phyloP scores from a whole-genome alignment of 2,113 vertebrate species.

The Galeopterus variegatus region DNA sequence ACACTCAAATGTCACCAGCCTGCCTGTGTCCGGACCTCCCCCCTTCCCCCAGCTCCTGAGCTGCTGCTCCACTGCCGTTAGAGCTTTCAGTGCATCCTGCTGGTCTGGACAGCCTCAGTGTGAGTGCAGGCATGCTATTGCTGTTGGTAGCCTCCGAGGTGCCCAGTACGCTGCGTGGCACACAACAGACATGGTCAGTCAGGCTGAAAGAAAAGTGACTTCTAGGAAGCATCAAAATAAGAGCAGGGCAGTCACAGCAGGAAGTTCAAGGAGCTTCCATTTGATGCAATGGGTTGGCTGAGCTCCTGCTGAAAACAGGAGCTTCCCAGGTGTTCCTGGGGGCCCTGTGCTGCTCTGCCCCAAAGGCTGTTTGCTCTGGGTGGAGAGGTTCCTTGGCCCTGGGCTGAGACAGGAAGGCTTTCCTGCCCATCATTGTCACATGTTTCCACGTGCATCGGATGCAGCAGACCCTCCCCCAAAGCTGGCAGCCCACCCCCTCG shows the following conservation, averaged over 20 bases:
- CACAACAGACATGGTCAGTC: neutral
- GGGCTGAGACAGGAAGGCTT: neutral
- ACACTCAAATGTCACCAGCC: neutral
- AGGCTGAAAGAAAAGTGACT: neutral
- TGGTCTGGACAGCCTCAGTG: neutral
- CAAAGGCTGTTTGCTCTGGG: neutral
- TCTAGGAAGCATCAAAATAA: neutral
- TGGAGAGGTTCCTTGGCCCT: neutral
- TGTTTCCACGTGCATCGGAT: neutral
- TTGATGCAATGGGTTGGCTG: fast-evolving
- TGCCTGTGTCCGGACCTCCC: neutral
- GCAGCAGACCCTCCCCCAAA: neutral
- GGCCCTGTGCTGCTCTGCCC: neutral
- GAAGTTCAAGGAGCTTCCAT: neutral
- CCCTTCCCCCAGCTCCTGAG: neutral
- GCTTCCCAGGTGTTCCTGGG: neutral
- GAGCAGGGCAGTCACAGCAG: fast-evolving
- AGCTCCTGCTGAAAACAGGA: neutral
- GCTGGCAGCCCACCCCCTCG: neutral
- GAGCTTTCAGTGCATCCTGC: neutral
- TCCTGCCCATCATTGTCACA: neutral
- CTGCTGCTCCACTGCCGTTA: neutral
- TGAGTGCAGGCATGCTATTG: neutral
- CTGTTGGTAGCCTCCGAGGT: neutral
- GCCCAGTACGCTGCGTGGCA: neutral